Evolutionary conservation across 2,797 vertebrate genomes (phyloP).

Genomic region (Trachurus trachurus): DNA sequence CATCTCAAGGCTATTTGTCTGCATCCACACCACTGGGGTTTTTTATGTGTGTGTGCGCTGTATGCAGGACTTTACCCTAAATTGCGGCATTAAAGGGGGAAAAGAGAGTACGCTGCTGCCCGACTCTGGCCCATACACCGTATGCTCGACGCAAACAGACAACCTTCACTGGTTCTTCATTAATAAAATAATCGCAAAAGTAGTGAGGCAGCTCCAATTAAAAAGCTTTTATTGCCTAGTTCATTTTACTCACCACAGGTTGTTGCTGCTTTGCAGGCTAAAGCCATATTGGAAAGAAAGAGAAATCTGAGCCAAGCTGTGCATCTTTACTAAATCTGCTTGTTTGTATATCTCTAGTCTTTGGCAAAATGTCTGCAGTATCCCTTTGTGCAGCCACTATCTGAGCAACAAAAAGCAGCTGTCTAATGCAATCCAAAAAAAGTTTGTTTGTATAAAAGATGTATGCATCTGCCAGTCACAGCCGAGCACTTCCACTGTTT

Average conservation of each 20-base stretch:
- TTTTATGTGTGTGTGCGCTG: conserved; percentile 8
- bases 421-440: conserved; percentile 23
- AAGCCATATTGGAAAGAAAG: conserved; percentile 10
- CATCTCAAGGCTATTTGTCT: conserved; percentile 73
- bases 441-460: conserved; percentile 34
- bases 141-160: conserved; percentile 46
- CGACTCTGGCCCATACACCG: conserved; percentile 43
- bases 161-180: conserved; percentile 57
- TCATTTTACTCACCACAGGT: conserved; percentile 54
- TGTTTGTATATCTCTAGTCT: conserved; percentile 39
- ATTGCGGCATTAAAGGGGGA: conserved; percentile 37
- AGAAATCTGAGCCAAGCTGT: conserved; percentile 24
- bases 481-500: conserved; percentile 10
- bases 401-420: conserved; percentile 28
- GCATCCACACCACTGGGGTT: conserved; percentile 53
- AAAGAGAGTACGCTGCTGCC: conserved; percentile 28
- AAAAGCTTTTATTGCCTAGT: conserved; percentile 59
- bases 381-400: conserved; percentile 18
- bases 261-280: conserved; percentile 50
- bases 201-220: conserved; percentile 61
- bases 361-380: conserved; percentile 33
- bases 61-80: conserved; percentile 46
- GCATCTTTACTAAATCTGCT: conserved; percentile 47
- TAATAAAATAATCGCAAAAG: conserved; percentile 52
- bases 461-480: conserved; percentile 47